These are phyloP conservation scores for Agrypnia vestita DNA, from an alignment of 1,140 invertebrate genomes.

Conservation along the genomic window DNA sequence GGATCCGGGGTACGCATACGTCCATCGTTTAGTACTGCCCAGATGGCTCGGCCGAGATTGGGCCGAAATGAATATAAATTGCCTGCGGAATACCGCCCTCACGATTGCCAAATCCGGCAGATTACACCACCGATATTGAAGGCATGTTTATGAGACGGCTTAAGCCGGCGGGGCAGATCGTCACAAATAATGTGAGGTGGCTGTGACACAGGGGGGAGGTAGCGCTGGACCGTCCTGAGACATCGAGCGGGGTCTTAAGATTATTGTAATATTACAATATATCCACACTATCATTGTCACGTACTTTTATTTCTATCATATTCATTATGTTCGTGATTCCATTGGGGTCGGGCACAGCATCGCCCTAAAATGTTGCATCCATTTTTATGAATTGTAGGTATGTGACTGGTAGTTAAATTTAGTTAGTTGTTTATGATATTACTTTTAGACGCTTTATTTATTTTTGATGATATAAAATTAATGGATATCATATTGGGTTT, in stretches of 20 bases:
- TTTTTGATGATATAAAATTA: no score
- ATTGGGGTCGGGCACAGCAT: no score
- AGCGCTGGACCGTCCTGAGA: slow-evolving; percentile 6
- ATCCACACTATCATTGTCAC: no score
- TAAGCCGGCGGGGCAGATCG: slow-evolving; percentile 50
- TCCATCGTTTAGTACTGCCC: slow-evolving; percentile 58
- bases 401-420: no score
- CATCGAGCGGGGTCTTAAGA: not conserved
- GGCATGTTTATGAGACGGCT: slow-evolving; percentile 62
- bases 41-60: slow-evolving; percentile 53
- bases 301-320: no score
- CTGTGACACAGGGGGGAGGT: not conserved
- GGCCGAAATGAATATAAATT: slow-evolving; percentile 61
- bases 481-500: no score
- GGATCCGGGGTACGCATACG: slow-evolving; percentile 41
- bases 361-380: no score
- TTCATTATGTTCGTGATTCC: no score
- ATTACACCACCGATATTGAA: slow-evolving; percentile 61
- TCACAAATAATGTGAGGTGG: slow-evolving; percentile 57
- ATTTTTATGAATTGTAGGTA: no score
- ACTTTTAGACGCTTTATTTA: no score
- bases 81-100: slow-evolving; percentile 50
- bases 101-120: slow-evolving; percentile 61
- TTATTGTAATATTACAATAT: no score
- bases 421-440: no score